Conservation (phyloP, 2,888 invertebrate species). For the Ophonus ardosiacus region DNA sequence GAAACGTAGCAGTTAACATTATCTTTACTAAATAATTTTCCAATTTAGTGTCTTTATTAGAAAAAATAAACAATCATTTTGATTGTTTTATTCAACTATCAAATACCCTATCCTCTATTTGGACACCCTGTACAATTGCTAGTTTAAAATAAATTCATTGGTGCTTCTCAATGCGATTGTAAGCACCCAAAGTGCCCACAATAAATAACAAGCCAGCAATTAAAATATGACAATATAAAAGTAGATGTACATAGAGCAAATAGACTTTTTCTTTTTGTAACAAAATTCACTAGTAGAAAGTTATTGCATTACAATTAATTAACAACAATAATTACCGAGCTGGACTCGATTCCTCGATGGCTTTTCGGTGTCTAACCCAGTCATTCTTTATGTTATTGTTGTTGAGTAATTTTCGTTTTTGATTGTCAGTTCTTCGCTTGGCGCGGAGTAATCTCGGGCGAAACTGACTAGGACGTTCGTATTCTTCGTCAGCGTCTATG, state of each 20-base stretch:
- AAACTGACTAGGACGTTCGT: constrained; percentile 71
- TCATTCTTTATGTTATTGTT: constrained; percentile 70
- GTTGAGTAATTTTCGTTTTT: constrained; percentile 68
- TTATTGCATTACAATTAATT: constrained; percentile 63
- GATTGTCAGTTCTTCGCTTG: constrained; percentile 70
- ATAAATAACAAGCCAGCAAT: constrained; percentile 63
- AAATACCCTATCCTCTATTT: too few species aligned
- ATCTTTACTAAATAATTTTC: too few species aligned
- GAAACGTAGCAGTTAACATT: too few species aligned
- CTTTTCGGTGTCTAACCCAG: constrained; percentile 73
- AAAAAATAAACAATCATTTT: too few species aligned
- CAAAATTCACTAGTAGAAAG: constrained; percentile 61
- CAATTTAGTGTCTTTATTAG: too few species aligned
- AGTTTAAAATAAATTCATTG: constrained; percentile 28
- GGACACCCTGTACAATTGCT: too few species aligned
- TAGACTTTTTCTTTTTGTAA: constrained; percentile 58
- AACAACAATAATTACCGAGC: constrained; percentile 63
- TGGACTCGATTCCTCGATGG: constrained; percentile 53
- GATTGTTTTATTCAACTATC: too few species aligned
- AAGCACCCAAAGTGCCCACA: constrained; percentile 48
- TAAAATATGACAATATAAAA: constrained; percentile 59
- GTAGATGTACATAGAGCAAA: constrained; percentile 61
- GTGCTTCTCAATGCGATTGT: constrained; percentile 30
- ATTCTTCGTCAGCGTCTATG: constrained; percentile 52
- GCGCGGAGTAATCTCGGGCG: constrained; percentile 71